Base-by-base conservation (phyloP, 2,888 invertebrate species). In the Tetragnatha montana region DNA sequence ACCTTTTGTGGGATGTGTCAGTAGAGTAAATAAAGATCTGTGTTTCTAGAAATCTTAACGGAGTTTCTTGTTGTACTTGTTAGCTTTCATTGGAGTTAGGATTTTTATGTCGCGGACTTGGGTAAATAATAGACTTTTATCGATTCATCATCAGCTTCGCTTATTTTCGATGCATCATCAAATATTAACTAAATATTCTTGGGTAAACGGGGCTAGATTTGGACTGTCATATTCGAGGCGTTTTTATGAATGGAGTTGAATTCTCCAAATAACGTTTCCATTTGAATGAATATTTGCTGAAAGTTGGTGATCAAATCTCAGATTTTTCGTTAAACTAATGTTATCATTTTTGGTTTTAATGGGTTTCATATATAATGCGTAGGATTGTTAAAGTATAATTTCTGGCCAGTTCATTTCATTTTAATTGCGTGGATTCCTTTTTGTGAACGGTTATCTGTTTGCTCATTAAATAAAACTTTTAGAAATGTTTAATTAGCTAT, bases 1-100 rank as follows among this genome's bases (percentile, higher is more conserved):
- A 12, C 35, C n/a, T 19, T 69, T 47, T 3, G 22, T 69, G 80
- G 80, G 47, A 47, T 80, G 35, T 47, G 80, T 80, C 80, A 78
- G 60, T 17, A 60, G 17, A 60, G 60, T 60, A 60, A 60, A 60
- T 60, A 60, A 60, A 60, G 60, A 60, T 60, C 10, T 60, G 60
- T 60, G 60, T 60, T 60, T 60, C 60, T 7, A 60, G 60, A 17
- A 60, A 60, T 60, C 60, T 60, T 60, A 60, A 10, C 60, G 60
- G 60, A 6, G 60, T 10, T 60, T 60, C 60, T 60, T 60, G 60
- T 60, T 8, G 60, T 60, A 60, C 60, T 60, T 60, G 60, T 60
- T 60, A 60, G 60, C 60, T 60, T 12, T 17, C 12, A 60, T 60
- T 8, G 60, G 60, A 17, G 60, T 4, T 12, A 4, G 60, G 8